Percentiles rank a stretch among this genome's conserved stretches.
Evolutionary conservation across 1,140 invertebrate genomes (phyloP).

Genomic region (Atta texana): DNA sequence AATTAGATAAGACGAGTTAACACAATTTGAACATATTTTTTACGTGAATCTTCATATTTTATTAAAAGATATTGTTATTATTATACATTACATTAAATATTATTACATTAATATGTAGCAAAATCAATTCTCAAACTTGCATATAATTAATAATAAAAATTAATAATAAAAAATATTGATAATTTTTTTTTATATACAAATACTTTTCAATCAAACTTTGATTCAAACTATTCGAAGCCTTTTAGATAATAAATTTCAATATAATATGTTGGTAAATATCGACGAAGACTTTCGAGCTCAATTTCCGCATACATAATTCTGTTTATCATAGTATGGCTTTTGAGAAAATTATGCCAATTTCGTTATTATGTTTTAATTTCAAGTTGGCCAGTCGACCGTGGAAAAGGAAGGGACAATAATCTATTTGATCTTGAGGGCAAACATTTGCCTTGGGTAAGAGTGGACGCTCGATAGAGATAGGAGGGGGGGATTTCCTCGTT

Average conservation of each 20-base stretch:
- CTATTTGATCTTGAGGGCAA: conserved; percentile 79
- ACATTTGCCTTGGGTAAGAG: conserved; percentile 76
- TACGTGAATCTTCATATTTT: background rate
- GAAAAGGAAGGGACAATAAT: conserved; percentile 71
- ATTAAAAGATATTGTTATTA: background rate
- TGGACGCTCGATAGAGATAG: conserved; percentile 57
- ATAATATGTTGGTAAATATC: background rate
- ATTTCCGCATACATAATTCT: background rate
- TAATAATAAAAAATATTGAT: background rate
- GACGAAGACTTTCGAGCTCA: background rate
- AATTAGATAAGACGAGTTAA: conserved; percentile 12
- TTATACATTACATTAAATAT: background rate
- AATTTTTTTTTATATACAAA: background rate
- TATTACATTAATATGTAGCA: background rate
- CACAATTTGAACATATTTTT: background rate
- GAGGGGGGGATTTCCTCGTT: background rate
- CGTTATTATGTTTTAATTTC: background rate
- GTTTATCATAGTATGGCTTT: background rate
- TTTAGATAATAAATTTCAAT: too few relatives aligned
- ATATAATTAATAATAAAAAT: background rate
- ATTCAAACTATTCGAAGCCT: too few relatives aligned
- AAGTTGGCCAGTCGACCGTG: background rate
- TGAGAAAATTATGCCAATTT: conserved; percentile 11
- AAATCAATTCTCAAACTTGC: background rate
- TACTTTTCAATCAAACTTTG: too few relatives aligned